Evolutionary conservation across 2,888 invertebrate genomes (phyloP), one percentile per base, ranked within the genome.

Genomic region (Thalpophila matura): DNA sequence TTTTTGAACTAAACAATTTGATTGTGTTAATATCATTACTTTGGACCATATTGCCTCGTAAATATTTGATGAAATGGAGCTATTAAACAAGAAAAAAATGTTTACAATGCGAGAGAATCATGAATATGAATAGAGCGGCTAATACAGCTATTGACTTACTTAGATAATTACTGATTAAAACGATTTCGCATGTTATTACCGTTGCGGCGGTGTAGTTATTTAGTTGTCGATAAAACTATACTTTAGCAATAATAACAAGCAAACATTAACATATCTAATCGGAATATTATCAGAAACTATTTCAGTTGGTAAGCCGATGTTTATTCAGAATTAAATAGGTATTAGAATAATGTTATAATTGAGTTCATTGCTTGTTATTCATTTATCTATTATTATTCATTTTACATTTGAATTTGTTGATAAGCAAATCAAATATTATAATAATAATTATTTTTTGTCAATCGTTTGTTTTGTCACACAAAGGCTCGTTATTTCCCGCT

Each of bases 311-410:
- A 57, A 35, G 47, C n/a, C 18, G 38, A 56, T 63, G 47, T 49
- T 57, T 63, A 57, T 64, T 71, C 53, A 45, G 29, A 70, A 56
- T 35, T 33, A 46, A 55, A 33, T 67, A n/a, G n/a, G n/a, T n/a
- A 22, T 31, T 67, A 42, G 9, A 58, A 49, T 53, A 45, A 51
- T 33, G 47, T 26, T 70, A 51, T 26, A 47, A 45, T 49, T 35
- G 20, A n/a, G n/a, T 68, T 59, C 20, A 37, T 50, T 40, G 26
- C 29, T 43, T 54, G 22, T 7, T 49, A 35, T 45, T 53, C 33
- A 42, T 26, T 31, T 6, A 4, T 37, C 29, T 31, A 12, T 27
- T 43, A 20, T 7, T n/a, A 27, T 29, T 7, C 20, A 14, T 35
- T 38, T 35, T 27, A 53, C 33, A 40, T 27, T 53, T 18, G 5